Base-by-base conservation (phyloP, 1,140 invertebrate genomes). In the Zophobas morio region DNA sequence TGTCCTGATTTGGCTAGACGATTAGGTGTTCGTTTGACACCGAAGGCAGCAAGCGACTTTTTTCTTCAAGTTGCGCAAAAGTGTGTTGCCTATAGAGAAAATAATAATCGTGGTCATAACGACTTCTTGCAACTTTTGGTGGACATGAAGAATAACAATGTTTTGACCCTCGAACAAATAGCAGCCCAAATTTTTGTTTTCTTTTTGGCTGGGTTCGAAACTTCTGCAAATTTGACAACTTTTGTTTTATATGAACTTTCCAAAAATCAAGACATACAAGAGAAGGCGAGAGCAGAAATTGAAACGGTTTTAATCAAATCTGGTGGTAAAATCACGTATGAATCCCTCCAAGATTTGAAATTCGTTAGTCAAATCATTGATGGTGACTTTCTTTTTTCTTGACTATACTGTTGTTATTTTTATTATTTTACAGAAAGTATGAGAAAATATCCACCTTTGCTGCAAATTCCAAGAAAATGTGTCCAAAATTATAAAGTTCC, bases 161-260 rank as follows among this genome's bases (percentile, higher is more conserved):
- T 2, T 8, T 6, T 80, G 4, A 79, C 70, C 5, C 86, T 87
- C 0, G 86, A 88, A 8, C 87, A 90, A 79, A 84, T 93, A 1
- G 80, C 88, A 0, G 88, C 89, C 0, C 90, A 92, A 79, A 87
- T 88, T 5, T 84, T 90, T 0, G 56, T 91, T 1, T 92, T 93
- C 77, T 90, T 91, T 76, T 77, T 88, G 5, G 92, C 88, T 60
- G 92, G 91, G 1, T 93, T 90, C 76, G 91, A 92, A 80, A 91
- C 91, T 0, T 47, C 78, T 0, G 92, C 93, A 0, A 91, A 90
- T 1, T 88, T 91, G 0, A 90, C 95, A 71, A 85, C 90, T 0
- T 93, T 91, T 80, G 86, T 89, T 6, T 81, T 93, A 0, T 90
- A 92, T 78, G 90, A 92, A 81, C 82, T 96, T 60, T 90, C 94